phyloP scores from a whole-genome alignment of 2,888 invertebrate genomes.

The Campaea margaritaria region DNA sequence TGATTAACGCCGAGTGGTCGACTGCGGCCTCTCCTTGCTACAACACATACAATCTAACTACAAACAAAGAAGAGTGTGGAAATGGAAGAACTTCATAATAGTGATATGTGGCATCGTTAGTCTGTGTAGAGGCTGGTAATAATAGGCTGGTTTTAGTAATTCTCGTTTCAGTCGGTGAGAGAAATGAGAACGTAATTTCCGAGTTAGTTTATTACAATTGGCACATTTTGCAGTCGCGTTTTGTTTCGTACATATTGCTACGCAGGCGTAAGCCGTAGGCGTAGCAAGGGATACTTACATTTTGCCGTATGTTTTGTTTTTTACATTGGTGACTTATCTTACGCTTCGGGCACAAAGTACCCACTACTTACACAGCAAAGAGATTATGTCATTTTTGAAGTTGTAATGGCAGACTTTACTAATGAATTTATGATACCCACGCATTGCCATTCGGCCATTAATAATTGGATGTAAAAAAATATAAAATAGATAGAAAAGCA shows the following conservation, averaged over 20 bases:
- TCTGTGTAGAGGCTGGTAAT: slow-evolving; percentile 6
- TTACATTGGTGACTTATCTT: too few relatives aligned
- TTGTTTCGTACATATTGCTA: neutral
- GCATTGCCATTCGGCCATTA: too few relatives aligned
- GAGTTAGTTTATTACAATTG: neutral
- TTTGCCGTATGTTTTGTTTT: neutral
- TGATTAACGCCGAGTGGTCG: slow-evolving; percentile 60
- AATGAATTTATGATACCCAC: too few relatives aligned
- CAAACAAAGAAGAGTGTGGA: slow-evolving; percentile 12
- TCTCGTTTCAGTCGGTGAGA: neutral
- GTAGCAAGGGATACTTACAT: neutral
- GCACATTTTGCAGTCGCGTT: too few relatives aligned
- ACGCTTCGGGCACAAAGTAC: too few relatives aligned
- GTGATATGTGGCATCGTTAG: slow-evolving; percentile 33
- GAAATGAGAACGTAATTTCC: neutral
- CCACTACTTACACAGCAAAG: too few relatives aligned
- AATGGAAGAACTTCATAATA: slow-evolving; percentile 39
- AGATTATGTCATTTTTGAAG: too few relatives aligned
- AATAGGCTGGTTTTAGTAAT: neutral
- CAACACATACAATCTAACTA: neutral
- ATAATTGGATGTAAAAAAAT: too few relatives aligned
- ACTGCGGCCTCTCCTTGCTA: slow-evolving; percentile 47
- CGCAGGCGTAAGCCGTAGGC: neutral
- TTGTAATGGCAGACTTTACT: too few relatives aligned
- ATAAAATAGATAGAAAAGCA: too few relatives aligned